phyloP scores from a whole-genome alignment of 37 sponge, comb jelly and placozoan genomes.

The Haliclona indistincta region DNA sequence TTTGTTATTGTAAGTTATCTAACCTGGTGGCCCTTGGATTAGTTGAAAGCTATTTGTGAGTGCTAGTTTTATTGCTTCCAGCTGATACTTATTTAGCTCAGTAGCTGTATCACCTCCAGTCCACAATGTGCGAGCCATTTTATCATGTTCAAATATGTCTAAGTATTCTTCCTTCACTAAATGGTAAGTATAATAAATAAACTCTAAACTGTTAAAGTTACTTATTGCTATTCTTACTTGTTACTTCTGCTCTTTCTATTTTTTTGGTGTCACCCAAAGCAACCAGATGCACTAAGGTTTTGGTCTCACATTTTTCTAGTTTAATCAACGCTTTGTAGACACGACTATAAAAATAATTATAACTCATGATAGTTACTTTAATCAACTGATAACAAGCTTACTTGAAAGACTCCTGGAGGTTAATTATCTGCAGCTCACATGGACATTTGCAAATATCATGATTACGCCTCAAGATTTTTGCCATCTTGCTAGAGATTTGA shows the following conservation, averaged over 20 bases:
- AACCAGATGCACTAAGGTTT: neutral
- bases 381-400: slow-evolving; percentile 8
- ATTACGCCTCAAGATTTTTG: slow-evolving; percentile 16
- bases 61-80: slow-evolving; percentile 23
- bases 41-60: slow-evolving; percentile 30
- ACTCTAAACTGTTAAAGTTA: no score
- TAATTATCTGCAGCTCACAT: slow-evolving; percentile 68
- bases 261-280: neutral
- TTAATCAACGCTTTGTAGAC: slow-evolving; percentile 25
- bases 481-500: slow-evolving; percentile 33
- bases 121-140: neutral
- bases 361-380: neutral
- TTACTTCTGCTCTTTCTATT: neutral
- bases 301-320: neutral
- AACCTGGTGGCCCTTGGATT: slow-evolving; percentile 87
- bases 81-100: slow-evolving; percentile 44
- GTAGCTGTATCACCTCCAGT: slow-evolving; percentile 1
- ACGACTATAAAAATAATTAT: slow-evolving; percentile 22
- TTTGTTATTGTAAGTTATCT: neutral
- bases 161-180: neutral
- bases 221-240: no score
- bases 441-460: neutral
- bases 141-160: neutral
- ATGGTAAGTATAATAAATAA: neutral
- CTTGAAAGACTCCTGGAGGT: slow-evolving; percentile 30